These are phyloP conservation scores for Ornithoptera alexandrae DNA, from an alignment of 2,888 invertebrate genomes.

Conservation along the genomic window DNA sequence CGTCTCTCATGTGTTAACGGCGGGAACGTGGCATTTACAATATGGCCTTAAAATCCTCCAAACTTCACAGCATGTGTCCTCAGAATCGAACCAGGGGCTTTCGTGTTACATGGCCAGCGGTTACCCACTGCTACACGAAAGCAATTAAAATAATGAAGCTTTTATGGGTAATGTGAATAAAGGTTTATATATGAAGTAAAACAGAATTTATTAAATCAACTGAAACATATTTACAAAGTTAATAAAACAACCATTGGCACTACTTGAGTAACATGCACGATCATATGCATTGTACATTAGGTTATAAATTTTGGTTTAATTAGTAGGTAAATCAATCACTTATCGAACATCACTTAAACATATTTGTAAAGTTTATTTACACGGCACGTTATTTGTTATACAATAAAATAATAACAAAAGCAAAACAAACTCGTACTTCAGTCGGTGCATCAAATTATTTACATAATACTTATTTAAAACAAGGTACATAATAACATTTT, in stretches of 20 bases:
- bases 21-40: too few species aligned
- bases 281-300: slow-evolving; percentile 68
- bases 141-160: too few species aligned
- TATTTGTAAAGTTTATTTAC: slow-evolving; percentile 70
- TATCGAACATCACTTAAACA: slow-evolving; percentile 26
- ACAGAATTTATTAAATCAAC: slow-evolving; percentile 11
- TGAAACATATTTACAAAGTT: slow-evolving; percentile 44
- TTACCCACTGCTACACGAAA: too few species aligned
- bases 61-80: too few species aligned
- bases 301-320: slow-evolving; percentile 72
- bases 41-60: too few species aligned
- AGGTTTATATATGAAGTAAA: background rate
- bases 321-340: slow-evolving; percentile 27
- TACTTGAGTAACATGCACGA: slow-evolving; percentile 46
- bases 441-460: slow-evolving; percentile 68
- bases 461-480: slow-evolving; percentile 63
- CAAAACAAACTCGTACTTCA: slow-evolving; percentile 50
- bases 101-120: too few species aligned
- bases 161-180: background rate
- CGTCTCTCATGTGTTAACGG: too few species aligned
- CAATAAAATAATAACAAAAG: slow-evolving; percentile 51
- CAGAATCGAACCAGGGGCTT: too few species aligned
- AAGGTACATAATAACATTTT: slow-evolving; percentile 57
- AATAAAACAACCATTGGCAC: slow-evolving; percentile 66
- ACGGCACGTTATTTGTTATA: slow-evolving; percentile 67